A percentile compares a stretch with the other conserved stretches of the same genome.
Evolutionary conservation across 2,888 invertebrate species (phyloP).

Genomic region (Dolomedes plantarius): DNA sequence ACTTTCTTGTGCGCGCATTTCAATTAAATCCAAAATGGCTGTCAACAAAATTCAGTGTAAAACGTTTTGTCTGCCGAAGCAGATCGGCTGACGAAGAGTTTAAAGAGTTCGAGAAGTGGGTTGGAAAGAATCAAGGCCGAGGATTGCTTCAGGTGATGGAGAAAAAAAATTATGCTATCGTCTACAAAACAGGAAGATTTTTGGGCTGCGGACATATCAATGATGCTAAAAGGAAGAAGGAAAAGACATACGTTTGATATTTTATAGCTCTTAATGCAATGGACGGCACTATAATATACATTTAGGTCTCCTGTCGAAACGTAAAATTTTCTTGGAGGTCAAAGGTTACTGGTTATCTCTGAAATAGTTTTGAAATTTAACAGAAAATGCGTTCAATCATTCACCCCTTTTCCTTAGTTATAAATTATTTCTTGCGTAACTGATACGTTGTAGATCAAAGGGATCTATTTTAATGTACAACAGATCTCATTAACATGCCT

Average conservation of each 20-base stretch:
- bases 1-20: not conserved
- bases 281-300: no score
- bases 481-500: no score
- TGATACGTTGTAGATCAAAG: no score
- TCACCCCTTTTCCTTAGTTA: no score
- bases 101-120: slow-evolving; percentile 53
- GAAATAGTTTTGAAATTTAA: no score
- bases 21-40: slow-evolving; percentile 11
- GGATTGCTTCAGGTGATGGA: slow-evolving; percentile 22
- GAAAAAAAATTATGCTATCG: slow-evolving; percentile 7
- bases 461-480: no score
- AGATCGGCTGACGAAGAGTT: slow-evolving; percentile 31
- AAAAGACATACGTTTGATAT: not conserved
- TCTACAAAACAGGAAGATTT: not conserved
- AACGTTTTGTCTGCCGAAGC: slow-evolving; percentile 28
- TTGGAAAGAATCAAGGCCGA: slow-evolving; percentile 54
- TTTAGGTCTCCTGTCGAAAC: no score
- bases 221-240: not conserved
- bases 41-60: slow-evolving; percentile 31
- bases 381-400: no score
- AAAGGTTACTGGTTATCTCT: no score
- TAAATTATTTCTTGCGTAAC: no score
- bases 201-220: not conserved
- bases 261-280: no score
- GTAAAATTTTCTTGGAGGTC: no score